Percentiles rank a stretch among this genome's conserved stretches.
Evolutionary conservation across 2,113 vertebrate genomes (phyloP).

Genomic region (Pelmatolapia mariae): DNA sequence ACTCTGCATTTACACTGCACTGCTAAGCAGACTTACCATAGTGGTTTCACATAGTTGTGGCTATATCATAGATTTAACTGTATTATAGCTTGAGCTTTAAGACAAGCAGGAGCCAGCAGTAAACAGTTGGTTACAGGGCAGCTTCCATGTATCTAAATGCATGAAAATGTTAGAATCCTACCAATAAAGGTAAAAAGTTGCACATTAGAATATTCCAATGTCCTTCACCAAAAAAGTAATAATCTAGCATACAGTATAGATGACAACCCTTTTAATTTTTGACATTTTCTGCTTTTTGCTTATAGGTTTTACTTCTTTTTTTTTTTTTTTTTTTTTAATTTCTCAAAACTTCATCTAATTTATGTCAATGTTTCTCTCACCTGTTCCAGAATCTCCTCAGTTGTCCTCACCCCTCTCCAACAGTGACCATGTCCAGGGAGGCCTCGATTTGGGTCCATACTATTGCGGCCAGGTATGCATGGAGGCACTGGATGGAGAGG

Average conservation of each 20-base stretch:
- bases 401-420: conserved; percentile 63
- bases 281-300: neutral
- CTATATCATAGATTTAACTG: neutral
- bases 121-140: neutral
- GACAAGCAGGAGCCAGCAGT: neutral
- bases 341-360: neutral
- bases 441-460: conserved; percentile 30
- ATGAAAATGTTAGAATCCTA: neutral
- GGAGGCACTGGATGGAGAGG: conserved; percentile 67
- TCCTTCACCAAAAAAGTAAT: neutral
- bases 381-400: conserved; percentile 71
- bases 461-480: conserved; percentile 53
- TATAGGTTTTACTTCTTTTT: accelerated
- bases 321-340: neutral
- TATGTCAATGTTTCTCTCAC: neutral
- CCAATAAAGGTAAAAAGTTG: neutral
- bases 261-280: neutral
- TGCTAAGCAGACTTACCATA: neutral
- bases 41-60: neutral
- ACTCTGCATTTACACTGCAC: neutral
- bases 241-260: neutral
- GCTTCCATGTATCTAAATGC: neutral
- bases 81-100: neutral
- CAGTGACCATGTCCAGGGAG: conserved; percentile 74
- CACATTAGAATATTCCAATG: neutral